Base-by-base conservation (phyloP, 92 coral and sea anemone genomes). In the Plumapathes pennacea region DNA sequence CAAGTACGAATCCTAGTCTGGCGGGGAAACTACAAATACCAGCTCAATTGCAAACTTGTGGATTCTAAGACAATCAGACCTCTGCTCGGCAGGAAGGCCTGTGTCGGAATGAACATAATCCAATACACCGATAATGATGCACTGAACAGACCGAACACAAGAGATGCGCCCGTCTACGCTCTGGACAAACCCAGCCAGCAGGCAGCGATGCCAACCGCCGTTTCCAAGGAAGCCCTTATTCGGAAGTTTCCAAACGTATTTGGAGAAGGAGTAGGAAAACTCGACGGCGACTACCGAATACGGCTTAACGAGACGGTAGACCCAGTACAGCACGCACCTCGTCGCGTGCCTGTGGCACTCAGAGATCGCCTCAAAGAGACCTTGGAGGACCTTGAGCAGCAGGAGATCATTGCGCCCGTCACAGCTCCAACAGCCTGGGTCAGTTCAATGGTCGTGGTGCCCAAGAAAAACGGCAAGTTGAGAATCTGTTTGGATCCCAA, bases 401-500 rank as follows among this genome's bases (percentile, higher is more conserved):
- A 76, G 43, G 69, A 56, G 17, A 58, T 67, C 30, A 49, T 58
- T 0, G 50, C 73, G 13, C 69, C 69, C 32, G 72, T 60, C 9
- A 58, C 39, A 38, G 59, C 38, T 22, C 61, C 76, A 12, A 76
- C 67, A 25, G 71, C 49, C 41, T 78, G 78, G 78, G 72, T 77
- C 8, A 77, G 60, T 50, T 61, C 78, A 2, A 50, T 61, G 7
- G 85, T 78, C 2, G 52, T 66, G 36, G 59, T 63, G 1, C 55
- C 78, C 11, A 62, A 54, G 64, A 54, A 33, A 11, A 57, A 55
- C 56, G 85, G 78, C 24, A n/a, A 69, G 15, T 44, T 59, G 7
- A 46, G 77, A 31, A 42, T 81, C 22, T 81, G 82, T 20, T 57
- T 74, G 0, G 81, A 80, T 52, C 86, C 71, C 9, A 72, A 80